Conservation (phyloP, 2,797 vertebrate genomes). For the Phataginus tricuspis region DNA sequence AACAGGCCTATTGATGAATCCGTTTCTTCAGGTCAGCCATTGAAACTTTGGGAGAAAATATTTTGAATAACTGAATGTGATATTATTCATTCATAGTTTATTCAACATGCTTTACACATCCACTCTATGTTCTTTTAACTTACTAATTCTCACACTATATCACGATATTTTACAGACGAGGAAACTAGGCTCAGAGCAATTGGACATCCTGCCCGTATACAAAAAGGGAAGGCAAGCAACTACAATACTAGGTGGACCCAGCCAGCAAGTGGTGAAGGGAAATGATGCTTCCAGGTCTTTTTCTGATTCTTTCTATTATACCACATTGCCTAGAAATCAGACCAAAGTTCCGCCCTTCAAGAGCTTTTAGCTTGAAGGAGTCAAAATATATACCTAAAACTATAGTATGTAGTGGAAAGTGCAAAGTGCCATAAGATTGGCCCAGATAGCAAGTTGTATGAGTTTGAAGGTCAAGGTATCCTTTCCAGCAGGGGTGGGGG, state of each 20-base stretch:
- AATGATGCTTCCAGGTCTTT: background rate
- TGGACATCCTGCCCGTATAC: background rate
- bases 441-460: no score
- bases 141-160: background rate
- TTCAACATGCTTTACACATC: background rate
- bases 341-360: background rate
- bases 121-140: background rate
- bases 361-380: background rate
- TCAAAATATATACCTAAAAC: background rate
- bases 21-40: background rate
- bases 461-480: background rate
- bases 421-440: rapidly evolving
- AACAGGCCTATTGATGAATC: background rate
- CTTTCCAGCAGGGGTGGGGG: background rate
- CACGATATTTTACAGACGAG: background rate
- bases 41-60: background rate
- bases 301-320: background rate
- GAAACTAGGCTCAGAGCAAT: background rate
- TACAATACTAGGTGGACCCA: background rate
- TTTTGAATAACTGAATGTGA: background rate
- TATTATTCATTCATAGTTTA: rapidly evolving
- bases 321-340: background rate
- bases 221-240: background rate
- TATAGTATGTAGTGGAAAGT: background rate
- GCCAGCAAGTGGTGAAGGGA: background rate